phyloP scores from a whole-genome alignment of 2,113 vertebrate species.

The Alosa alosa region DNA sequence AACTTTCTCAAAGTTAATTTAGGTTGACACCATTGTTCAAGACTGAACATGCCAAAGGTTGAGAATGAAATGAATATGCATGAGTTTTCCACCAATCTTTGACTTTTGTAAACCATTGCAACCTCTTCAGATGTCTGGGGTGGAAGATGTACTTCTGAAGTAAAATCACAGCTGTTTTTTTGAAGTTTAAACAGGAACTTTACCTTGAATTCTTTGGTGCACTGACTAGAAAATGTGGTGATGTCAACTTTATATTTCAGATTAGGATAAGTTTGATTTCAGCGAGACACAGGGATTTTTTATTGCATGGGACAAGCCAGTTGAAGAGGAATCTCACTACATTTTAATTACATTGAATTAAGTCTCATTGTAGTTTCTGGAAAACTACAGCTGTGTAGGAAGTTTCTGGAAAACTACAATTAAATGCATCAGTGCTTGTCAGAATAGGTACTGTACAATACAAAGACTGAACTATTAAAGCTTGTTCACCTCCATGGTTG shows the following conservation, averaged over 20 bases:
- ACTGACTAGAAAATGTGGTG: neutral
- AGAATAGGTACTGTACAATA: no score
- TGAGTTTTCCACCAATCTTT: neutral
- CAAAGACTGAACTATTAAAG: no score
- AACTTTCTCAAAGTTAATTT: neutral
- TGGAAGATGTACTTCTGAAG: neutral
- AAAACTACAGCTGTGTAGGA: no score
- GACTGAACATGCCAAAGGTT: neutral
- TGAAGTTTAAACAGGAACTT: neutral
- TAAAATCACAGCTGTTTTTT: no score
- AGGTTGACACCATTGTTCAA: neutral
- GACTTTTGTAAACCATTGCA: neutral
- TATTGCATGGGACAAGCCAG: neutral
- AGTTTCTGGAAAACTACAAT: no score
- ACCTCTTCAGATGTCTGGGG: neutral
- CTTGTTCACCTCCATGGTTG: no score
- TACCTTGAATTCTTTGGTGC: neutral
- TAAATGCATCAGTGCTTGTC: no score
- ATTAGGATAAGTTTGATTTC: neutral
- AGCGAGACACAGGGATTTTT: neutral
- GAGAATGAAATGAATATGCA: neutral
- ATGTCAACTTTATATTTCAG: neutral
- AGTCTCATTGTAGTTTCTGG: no score
- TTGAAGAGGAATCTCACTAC: no score
- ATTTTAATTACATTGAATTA: no score